Conservation (phyloP, 1,140 invertebrate species). For the Bombus balteatus region DNA sequence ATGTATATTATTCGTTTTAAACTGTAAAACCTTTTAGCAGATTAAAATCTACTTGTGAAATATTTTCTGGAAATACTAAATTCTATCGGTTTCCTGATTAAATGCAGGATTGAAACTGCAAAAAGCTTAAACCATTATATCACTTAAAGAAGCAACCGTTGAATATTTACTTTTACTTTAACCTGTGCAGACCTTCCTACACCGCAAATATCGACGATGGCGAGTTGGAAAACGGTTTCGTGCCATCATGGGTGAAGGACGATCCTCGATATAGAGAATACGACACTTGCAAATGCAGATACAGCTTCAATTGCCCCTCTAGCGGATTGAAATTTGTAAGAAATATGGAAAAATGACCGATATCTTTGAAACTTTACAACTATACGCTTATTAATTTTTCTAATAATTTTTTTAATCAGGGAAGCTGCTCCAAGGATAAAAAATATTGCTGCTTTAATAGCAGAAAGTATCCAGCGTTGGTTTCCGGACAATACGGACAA, state of each 20-base stretch:
- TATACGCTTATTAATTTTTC: not conserved
- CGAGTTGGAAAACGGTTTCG: constrained; percentile 30
- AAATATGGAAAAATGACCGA: not conserved
- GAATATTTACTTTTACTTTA: too few species aligned
- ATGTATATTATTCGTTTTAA: too few species aligned
- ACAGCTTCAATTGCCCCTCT: constrained; percentile 84
- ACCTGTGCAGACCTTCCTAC: constrained; percentile 42
- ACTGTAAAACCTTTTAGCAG: too few species aligned
- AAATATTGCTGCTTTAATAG: constrained; percentile 83
- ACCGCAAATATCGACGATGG: not conserved
- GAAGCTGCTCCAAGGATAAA: constrained; percentile 83
- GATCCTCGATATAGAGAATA: constrained; percentile 78
- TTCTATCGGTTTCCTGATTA: too few species aligned
- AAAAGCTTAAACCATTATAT: too few species aligned
- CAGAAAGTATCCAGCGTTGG: constrained; percentile 64
- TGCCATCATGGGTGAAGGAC: constrained; percentile 79
- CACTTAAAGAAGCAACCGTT: not conserved
- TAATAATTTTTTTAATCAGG: constrained; percentile 70
- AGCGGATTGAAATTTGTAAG: constrained; percentile 84
- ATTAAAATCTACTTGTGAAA: too few species aligned
- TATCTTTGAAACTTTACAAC: too few species aligned
- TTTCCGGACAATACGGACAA: not conserved
- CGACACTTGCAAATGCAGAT: constrained; percentile 83
- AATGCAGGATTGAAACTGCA: too few species aligned
- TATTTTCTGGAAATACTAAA: too few species aligned